Base-by-base conservation (phyloP, 2,888 invertebrate genomes). In the Parnassius mnemosyne region DNA sequence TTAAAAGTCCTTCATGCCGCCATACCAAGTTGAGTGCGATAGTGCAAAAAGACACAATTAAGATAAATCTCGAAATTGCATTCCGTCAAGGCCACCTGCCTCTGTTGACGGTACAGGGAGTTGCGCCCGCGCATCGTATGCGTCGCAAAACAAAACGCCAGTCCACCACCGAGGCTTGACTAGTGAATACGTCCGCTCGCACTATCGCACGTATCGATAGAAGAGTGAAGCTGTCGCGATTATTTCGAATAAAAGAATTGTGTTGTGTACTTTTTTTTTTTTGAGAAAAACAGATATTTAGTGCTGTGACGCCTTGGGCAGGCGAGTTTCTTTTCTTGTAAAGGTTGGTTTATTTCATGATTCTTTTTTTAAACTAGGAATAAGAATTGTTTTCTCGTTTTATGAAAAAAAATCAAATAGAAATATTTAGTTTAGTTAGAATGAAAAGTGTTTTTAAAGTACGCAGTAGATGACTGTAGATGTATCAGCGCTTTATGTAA, bases 31-130 rank as follows among this genome's bases (percentile, higher is more conserved):
- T 56, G 56, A 56, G 56, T 56, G 62, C 59, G 60, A 65, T 63
- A 57, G 47, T 20, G 59, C 58, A 69, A 67, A 68, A 64, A 65
- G 64, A 60, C 60, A 69, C 68, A 69, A 73, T 71, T 78, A 73
- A 83, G 82, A 84, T 82, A 81, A 80, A 85, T 86, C 85, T 84
- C 74, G 77, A 80, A 81, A 83, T 80, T 83, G 84, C 83, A 84
- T 75, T 73, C 63, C 65, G 62, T 66, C 81, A 80, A 80, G 80
- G 80, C 75, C 78, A 75, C 71, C 72, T 73, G 67, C 66, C 52
- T 58, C 58, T 59, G 67, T 55, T 60, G 68, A 65, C 66, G 65
- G 71, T 72, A 72, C 68, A 74, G 67, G 73, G 73, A 47, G 74
- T 74, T 65, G 69, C 78, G 83, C 80, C 78, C 75, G 66, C 68